These are phyloP conservation scores for Micoletzkya japonica DNA, from an alignment of 2,888 invertebrate genomes.

Conservation along the genomic window DNA sequence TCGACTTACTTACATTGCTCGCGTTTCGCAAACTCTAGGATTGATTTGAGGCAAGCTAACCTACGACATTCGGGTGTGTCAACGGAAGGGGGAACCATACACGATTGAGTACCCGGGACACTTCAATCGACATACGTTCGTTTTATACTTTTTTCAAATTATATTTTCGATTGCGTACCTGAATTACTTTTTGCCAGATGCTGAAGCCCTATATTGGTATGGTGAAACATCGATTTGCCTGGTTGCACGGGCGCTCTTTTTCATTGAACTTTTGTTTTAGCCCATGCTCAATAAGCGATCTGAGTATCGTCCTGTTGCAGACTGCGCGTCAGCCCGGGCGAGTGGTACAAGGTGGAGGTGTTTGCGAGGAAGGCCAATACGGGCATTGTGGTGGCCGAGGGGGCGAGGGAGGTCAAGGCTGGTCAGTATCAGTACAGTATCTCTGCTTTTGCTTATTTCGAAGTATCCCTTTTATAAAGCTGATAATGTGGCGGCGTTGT, in stretches of 20 bases:
- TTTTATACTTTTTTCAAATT: not conserved
- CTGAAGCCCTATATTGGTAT: too few species aligned
- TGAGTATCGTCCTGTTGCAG: not conserved
- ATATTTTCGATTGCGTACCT: too few species aligned
- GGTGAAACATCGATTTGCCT: too few species aligned
- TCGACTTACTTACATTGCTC: too few species aligned
- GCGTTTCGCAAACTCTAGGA: too few species aligned
- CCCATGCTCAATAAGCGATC: too few species aligned
- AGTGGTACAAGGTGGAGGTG: not conserved
- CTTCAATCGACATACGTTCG: not conserved
- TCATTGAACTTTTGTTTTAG: too few species aligned
- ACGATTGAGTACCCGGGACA: not conserved
- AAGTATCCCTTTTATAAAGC: not conserved
- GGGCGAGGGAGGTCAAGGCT: constrained; percentile 7
- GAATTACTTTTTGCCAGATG: too few species aligned
- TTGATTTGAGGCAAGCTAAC: not conserved
- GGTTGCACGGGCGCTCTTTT: too few species aligned
- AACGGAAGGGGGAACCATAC: not conserved
- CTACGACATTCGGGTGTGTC: not conserved
- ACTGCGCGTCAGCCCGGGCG: constrained; percentile 4
- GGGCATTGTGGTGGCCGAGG: not conserved
- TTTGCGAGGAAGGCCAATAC: not conserved
- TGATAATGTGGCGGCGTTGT: not conserved
- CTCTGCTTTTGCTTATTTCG: not conserved
- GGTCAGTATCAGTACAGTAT: not conserved